Evolutionary conservation across 2,797 vertebrate genomes (phyloP), one percentile per base, ranked within the genome.

Genomic region (Masticophis lateralis): DNA sequence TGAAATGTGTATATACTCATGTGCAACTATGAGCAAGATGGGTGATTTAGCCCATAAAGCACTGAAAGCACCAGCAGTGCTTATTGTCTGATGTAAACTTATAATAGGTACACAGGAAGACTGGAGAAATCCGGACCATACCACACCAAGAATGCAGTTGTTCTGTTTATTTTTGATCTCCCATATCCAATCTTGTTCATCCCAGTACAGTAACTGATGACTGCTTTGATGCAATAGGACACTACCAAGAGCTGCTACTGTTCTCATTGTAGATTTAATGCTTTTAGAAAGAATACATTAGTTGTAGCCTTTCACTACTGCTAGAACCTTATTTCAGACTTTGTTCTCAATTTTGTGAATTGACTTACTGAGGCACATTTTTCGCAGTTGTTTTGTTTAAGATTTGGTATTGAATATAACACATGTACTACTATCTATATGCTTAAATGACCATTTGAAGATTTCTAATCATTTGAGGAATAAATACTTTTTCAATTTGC

Each of bases 371-470:
- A 51, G 69, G 43, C 13, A 66, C 55, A 92, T 60, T 61, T 61
- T 61, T 27, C 1, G 27, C 51, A 66, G 32, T 57, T 87, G 86
- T 90, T 92, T 89, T 86, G 63, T 87, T 90, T 83, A 88, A 47
- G 11, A 88, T 88, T 43, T 88, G 47, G 13, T 74, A 56, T 43
- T 59, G 25, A 60, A 53, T 55, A 63, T 86, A 37, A 37, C 25
- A 22, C 10, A 43, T 10, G 18, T 43, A 79, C 69, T 0, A 1
- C 69, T 18, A 22, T 20, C 47, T 63, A 16, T 83, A 79, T 91
- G 63, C 63, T 28, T 93, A 91, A 92, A 93, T 83, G 22, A 63
- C 79, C 57, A 86, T 53, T 28, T 61, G 55, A 60, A 91, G 32
- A 66, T 89, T 91, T 56, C 47, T 91, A 8, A 37, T 18, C 69